Conservation (phyloP, 1,140 invertebrate genomes). For the Drosophila pectinifera region DNA sequence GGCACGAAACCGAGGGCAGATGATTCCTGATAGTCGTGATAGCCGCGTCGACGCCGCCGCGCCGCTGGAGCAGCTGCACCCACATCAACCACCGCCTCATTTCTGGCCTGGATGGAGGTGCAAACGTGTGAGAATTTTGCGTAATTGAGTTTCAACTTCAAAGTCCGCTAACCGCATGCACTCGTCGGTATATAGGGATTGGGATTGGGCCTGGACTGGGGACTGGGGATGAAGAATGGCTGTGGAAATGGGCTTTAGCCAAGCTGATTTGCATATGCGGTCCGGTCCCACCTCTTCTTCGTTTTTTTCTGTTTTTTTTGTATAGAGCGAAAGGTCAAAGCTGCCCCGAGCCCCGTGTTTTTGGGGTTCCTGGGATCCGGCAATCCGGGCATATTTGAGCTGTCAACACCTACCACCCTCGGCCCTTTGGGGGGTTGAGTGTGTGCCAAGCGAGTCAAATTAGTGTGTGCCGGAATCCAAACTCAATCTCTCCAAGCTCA, state of each 20-base stretch:
- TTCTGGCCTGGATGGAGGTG: conserved; percentile 31
- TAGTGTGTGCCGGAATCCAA: conserved; percentile 36
- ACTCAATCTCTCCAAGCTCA: conserved; percentile 3
- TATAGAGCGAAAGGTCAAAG: conserved; percentile 55
- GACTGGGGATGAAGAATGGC: conserved; percentile 4
- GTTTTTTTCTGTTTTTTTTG: conserved; percentile 13
- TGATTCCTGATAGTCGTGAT: conserved; percentile 68
- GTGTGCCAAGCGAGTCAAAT: conserved; percentile 53
- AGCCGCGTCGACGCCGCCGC: background rate
- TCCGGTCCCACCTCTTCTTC: conserved; percentile 36
- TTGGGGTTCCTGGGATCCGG: conserved; percentile 19
- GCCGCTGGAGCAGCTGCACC: conserved; percentile 52
- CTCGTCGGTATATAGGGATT: conserved; percentile 38
- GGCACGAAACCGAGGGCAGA: conserved; percentile 27
- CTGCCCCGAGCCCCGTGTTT: conserved; percentile 24
- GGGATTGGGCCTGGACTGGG: conserved; percentile 12
- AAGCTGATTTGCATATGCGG: conserved; percentile 77
- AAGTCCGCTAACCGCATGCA: conserved; percentile 77
- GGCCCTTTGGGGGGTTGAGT: conserved; percentile 9
- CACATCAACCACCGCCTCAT: conserved; percentile 60
- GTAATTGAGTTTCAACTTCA: conserved; percentile 83
- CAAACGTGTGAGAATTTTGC: conserved; percentile 81
- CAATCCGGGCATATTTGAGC: conserved; percentile 65
- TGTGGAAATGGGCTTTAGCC: conserved; percentile 10
- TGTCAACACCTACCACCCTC: conserved; percentile 65